Conservation (phyloP, 2,113 vertebrate species). For the Scartelaos histophorus region DNA sequence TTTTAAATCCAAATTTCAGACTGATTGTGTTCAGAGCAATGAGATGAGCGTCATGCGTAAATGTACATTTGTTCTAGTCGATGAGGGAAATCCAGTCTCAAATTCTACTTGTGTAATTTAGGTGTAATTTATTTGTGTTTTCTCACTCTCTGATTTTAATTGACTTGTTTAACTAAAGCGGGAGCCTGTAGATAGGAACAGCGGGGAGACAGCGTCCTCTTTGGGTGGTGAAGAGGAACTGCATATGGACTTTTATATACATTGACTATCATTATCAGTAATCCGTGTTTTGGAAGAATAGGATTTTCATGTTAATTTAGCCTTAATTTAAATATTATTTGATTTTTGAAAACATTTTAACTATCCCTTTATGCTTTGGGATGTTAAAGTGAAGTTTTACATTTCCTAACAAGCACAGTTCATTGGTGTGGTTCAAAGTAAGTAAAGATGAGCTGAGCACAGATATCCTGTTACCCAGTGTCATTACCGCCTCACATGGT, state of each 20-base stretch:
- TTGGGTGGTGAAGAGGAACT: slow-evolving; percentile 47
- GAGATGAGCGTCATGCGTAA: slow-evolving; percentile 42
- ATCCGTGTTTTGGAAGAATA: neutral
- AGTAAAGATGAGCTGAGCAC: slow-evolving; percentile 49
- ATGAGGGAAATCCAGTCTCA: slow-evolving; percentile 68
- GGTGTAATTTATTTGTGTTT: slow-evolving; percentile 49
- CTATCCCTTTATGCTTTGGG: neutral
- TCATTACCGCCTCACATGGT: slow-evolving; percentile 41
- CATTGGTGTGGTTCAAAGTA: slow-evolving; percentile 22
- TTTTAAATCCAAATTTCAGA: slow-evolving; percentile 62
- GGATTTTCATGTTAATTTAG: neutral
- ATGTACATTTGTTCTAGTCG: slow-evolving; percentile 55
- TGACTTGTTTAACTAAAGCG: slow-evolving; percentile 59
- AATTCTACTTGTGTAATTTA: slow-evolving; percentile 67
- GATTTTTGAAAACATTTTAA: neutral
- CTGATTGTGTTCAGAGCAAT: slow-evolving; percentile 63
- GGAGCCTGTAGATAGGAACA: slow-evolving; percentile 22
- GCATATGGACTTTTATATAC: slow-evolving; percentile 23
- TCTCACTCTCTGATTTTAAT: slow-evolving; percentile 73
- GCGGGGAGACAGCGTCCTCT: slow-evolving; percentile 72
- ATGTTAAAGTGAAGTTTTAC: slow-evolving; percentile 8
- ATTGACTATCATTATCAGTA: neutral
- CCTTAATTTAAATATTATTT: neutral
- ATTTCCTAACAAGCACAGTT: neutral
- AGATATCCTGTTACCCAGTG: slow-evolving; percentile 42